Base-by-base conservation (phyloP, 2,888 invertebrate genomes). In the Amiota communis region DNA sequence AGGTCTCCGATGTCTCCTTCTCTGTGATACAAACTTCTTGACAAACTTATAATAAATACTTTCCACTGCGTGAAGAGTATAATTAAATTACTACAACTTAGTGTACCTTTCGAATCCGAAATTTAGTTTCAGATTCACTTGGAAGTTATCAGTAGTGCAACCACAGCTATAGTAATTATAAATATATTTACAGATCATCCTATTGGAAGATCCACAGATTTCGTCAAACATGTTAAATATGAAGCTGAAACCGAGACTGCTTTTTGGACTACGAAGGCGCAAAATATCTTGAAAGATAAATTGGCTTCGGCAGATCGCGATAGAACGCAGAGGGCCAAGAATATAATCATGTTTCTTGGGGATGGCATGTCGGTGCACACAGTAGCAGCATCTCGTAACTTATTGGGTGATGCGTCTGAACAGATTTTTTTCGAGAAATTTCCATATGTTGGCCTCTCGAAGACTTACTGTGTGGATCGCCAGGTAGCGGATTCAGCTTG, bases 401-500 rank as follows among this genome's bases (percentile, higher is more conserved):
- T 92, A 78, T 89, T 92, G 71, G 93, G 93, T 8, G 93, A 93
- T 13, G 93, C 93, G 86, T 92, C 93, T 70, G 88, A 89, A n/a
- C 84, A 90, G 65, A 88, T 94, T 0, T 90, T 90, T 59, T 94
- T 94, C 86, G 94, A 94, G 80, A 88, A 90, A 72, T 93, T 94
- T 81, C 93, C 93, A 0, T 91, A 91, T 78, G 78, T 86, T n/a
- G 90, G 90, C 0, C 73, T 89, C 8, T 83, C 89, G 23, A 90
- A 95, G 93, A 95, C 95, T 0, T 95, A 95, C 87, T 95, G 95
- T 87, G 92, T 95, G 0, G 92, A 95, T 81, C 91, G 91, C 8
- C 94, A 96, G 89, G 95, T 96, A 0, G 93, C 96, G 0, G 97
- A 97, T 84, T 96, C 96, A 0, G 96, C 96, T 0, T 95, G 95